Evolutionary conservation across 2,888 invertebrate genomes (phyloP).

Genomic region (Leptogaster cylindrica): DNA sequence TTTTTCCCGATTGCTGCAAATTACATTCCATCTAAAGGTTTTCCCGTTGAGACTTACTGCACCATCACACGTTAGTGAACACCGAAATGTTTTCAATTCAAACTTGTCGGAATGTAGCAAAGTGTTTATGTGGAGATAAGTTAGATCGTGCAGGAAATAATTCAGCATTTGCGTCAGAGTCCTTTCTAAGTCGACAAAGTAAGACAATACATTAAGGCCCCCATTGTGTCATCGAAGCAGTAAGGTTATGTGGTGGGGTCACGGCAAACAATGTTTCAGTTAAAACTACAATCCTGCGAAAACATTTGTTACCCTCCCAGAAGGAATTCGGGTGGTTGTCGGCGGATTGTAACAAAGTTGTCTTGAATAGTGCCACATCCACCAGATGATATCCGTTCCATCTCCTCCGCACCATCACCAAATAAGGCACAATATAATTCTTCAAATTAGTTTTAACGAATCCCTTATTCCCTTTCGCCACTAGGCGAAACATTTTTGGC

Average conservation of each 20-base stretch:
- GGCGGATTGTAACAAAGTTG: constrained; percentile 20
- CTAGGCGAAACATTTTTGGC: constrained; percentile 17
- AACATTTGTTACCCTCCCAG: constrained; percentile 33
- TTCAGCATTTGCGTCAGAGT: constrained; percentile 18
- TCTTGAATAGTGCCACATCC: not conserved
- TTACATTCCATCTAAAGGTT: too few species aligned
- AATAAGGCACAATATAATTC: constrained; percentile 27
- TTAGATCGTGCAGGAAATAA: constrained; percentile 6
- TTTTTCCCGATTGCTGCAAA: too few species aligned
- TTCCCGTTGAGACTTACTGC: too few species aligned
- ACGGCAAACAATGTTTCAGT: constrained; percentile 30
- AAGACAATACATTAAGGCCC: constrained; percentile 7
- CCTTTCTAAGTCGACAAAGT: constrained; percentile 17
- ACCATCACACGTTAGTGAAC: too few species aligned
- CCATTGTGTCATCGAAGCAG: too few species aligned
- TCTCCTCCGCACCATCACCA: not conserved
- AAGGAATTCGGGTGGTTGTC: constrained; percentile 17
- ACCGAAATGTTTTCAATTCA: too few species aligned
- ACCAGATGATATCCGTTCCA: too few species aligned
- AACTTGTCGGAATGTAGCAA: too few species aligned
- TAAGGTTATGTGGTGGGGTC: not conserved
- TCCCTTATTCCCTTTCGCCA: not conserved
- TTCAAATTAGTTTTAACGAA: constrained; percentile 36
- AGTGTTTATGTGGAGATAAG: too few species aligned
- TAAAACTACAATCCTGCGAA: constrained; percentile 35